phyloP scores from a whole-genome alignment of 1,140 invertebrate species.

The Aphaenogaster rudis region DNA sequence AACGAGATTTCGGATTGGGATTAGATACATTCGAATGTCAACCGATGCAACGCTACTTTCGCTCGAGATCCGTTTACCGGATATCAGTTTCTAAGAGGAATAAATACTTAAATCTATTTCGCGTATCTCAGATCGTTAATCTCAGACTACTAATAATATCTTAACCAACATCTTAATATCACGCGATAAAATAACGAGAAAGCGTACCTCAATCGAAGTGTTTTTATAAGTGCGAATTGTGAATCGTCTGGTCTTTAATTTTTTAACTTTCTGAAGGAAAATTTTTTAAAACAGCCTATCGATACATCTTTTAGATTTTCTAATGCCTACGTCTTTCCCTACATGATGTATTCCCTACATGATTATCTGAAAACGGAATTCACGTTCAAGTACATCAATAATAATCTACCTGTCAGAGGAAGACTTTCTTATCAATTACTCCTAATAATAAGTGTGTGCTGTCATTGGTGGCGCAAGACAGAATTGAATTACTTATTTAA shows the following conservation, averaged over 20 bases:
- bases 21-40: not conserved
- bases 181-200: not conserved
- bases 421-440: not conserved
- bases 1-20: not conserved
- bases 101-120: conserved; percentile 23
- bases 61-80: conserved; percentile 6
- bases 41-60: not conserved
- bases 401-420: conserved; percentile 10
- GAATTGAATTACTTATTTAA: conserved; percentile 45
- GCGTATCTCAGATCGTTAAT: not conserved
- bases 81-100: not conserved
- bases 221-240: not conserved
- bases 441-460: conserved; percentile 24
- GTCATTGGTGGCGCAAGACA: not conserved
- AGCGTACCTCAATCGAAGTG: not conserved
- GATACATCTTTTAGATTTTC: not conserved
- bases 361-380: not conserved
- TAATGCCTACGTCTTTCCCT: not conserved
- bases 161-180: not conserved
- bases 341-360: not conserved
- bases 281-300: not conserved
- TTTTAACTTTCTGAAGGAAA: not conserved
- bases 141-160: conserved; percentile 18
- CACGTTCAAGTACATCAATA: conserved; percentile 3
- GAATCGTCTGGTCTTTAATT: not conserved